Evolutionary conservation across 1,140 invertebrate species (phyloP), one percentile per base, ranked within the genome.

Genomic region (Temnothorax longispinosus): DNA sequence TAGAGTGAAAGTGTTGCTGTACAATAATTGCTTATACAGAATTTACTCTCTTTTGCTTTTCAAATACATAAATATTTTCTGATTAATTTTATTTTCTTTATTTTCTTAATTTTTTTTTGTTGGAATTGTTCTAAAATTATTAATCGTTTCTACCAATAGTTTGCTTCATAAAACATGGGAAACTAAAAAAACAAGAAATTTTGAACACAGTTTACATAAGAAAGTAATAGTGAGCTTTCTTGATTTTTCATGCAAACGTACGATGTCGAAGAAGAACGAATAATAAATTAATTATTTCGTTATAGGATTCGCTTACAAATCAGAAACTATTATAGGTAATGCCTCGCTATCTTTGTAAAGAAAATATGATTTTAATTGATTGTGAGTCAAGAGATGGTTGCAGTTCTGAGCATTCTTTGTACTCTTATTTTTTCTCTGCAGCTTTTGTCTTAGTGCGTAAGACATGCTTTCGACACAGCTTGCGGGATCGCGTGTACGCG

Each of bases 231-330:
- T 10, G 10, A 77, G 10, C 8, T 75, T 10, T 54, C 11, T 54
- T 13, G 11, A 47, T 41, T 21, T 18, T 77, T 62, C 21, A 13
- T 7, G 21, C 41, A 76, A 76, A 60, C 15, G 50, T 52, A 47
- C 32, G 21, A n/a, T n/a, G n/a, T 50, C 32, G 44, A 15, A 32
- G 60, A 15, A 18, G 21, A 78, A 65, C 1, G 1, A 65, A 65
- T 62, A 62, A 64, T 71, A 21, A 69, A 41, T 81, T 81, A 69
- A 41, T 81, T 71, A 69, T 54, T 0, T 38, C 2, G 13, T 81
- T 56, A 81, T 3, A 2, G 5, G 4, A 47, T 81, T 60, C 18
- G 35, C 8, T 78, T 27, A 15, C 6, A 50, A 47, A 27, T 47
- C 1, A 27, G 5, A 69, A 47, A 54, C 38, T 44, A 38, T 18